Percentiles rank a stretch among this genome's conserved stretches.
These are phyloP conservation scores for Hemibagrus guttatus DNA, from an alignment of 2,797 vertebrate genomes.

Conservation along the genomic window DNA sequence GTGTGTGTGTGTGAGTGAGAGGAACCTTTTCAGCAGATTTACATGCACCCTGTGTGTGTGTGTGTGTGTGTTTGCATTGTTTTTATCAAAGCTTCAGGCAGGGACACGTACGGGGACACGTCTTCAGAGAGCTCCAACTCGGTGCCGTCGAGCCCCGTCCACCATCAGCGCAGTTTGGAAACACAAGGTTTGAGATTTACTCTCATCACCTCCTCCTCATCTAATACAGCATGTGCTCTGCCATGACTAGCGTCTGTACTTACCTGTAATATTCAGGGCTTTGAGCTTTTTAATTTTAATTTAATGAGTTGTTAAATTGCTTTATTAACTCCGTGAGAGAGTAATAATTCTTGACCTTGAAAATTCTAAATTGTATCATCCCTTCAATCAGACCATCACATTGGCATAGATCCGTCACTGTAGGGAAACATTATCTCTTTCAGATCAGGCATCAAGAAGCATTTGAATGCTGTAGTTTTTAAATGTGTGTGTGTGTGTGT, in stretches of 20 bases:
- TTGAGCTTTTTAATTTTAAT: neutral
- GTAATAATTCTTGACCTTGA: neutral
- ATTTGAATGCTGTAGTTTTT: neutral
- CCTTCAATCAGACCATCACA: neutral
- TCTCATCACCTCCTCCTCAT: neutral
- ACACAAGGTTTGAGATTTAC: constrained; percentile 80
- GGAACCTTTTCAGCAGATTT: neutral
- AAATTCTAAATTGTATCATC: neutral
- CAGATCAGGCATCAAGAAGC: neutral
- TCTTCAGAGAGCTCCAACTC: constrained; percentile 90
- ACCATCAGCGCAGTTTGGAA: constrained; percentile 83
- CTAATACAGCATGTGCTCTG: neutral
- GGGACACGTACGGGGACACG: constrained; percentile 83
- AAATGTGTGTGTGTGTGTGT: constrained; percentile 15
- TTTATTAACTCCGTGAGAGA: neutral
- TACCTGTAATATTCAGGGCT: neutral
- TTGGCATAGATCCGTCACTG: neutral
- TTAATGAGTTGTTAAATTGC: neutral
- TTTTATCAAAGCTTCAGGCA: constrained; percentile 74
- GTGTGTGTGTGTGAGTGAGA: neutral
- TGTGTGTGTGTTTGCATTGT: constrained; percentile 9
- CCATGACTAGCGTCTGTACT: neutral
- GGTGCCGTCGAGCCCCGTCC: constrained; percentile 80
- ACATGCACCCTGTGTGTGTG: neutral
- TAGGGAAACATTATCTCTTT: neutral